Base-by-base conservation (phyloP, 2,113 vertebrate species). In the Rhynchomys soricoides region DNA sequence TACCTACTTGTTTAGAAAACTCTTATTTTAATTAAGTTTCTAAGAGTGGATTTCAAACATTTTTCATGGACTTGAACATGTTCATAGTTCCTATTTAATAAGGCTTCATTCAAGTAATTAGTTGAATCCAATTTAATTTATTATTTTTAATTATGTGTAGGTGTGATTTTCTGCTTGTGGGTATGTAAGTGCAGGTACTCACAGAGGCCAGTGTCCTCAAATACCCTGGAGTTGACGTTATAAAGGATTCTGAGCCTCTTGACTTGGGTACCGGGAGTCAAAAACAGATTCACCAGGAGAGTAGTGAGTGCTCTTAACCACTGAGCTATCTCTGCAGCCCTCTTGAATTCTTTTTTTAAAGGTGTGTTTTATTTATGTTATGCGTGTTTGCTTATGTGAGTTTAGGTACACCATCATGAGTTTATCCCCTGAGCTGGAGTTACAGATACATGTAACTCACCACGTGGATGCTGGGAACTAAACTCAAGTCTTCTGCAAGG, bases 21-120 rank as follows among this genome's bases (percentile, higher is more conserved):
- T 93, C 50, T 88, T 82, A 71, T 90, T 97, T 97, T 95, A 97
- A 94, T 90, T 85, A 94, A 93, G 83, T 96, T 93, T 97, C 93
- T 37, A 93, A 95, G 96, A 92, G 96, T 90, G 89, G 43, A 87
- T 94, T 97, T 95, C 87, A 97, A 96, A 97, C 70, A 95, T 95
- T 96, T 55, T 96, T 94, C 88, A 90, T n/a, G 29, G 43, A 87
- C 66, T 92, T 87, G 85, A 79, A 37, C 37, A 87, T 93, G 45
- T 88, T 95, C 64, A 40, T 94, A 96, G 50, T 81, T 90, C 50
- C 94, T 68, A 79, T 66, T 52, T 93, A 97, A 94, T 75, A 95
- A 95, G 37, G 40, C 48, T 95, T 94, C 91, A 94, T 93, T 96
- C 34, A 96, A 95, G 52, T 66, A 86, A 94, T 86, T 95, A 71